Conservation (phyloP, 1,140 invertebrate species). For the Teleopsis dalmanni region DNA sequence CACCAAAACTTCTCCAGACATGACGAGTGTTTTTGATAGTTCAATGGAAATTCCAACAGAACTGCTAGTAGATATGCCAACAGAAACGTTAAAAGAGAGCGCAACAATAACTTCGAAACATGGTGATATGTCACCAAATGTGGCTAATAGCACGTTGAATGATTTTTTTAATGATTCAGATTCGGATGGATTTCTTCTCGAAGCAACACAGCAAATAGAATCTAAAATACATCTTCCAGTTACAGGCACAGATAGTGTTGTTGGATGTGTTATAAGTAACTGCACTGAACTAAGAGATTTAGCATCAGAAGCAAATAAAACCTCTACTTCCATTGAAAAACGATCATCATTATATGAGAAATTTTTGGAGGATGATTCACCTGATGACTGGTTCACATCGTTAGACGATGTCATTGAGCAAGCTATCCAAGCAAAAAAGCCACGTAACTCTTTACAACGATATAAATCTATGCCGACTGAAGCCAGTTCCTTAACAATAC, state of each 20-base stretch:
- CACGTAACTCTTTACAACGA: conserved; percentile 30
- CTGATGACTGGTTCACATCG: conserved; percentile 31
- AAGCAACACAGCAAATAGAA: conserved; percentile 36
- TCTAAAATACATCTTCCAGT: conserved; percentile 7
- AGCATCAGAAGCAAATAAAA: not conserved
- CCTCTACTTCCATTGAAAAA: conserved; percentile 15
- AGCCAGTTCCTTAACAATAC: conserved; percentile 1
- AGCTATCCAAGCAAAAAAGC: conserved; percentile 28
- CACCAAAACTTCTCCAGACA: conserved; percentile 9
- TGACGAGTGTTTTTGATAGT: not conserved
- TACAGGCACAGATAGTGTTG: not conserved
- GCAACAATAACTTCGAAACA: not conserved
- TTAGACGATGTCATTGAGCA: conserved; percentile 28
- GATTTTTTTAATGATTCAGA: conserved; percentile 39
- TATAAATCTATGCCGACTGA: conserved; percentile 37
- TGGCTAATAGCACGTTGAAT: not conserved
- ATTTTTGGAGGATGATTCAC: conserved; percentile 34
- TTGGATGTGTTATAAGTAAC: not conserved
- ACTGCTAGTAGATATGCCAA: not conserved
- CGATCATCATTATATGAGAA: conserved; percentile 38
- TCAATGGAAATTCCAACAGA: not conserved
- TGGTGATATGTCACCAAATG: not conserved
- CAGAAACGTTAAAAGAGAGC: not conserved
- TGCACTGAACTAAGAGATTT: not conserved
- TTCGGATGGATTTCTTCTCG: conserved; percentile 29